phyloP scores from a whole-genome alignment of 2,797 vertebrate genomes.

The Tenualosa ilisha region DNA sequence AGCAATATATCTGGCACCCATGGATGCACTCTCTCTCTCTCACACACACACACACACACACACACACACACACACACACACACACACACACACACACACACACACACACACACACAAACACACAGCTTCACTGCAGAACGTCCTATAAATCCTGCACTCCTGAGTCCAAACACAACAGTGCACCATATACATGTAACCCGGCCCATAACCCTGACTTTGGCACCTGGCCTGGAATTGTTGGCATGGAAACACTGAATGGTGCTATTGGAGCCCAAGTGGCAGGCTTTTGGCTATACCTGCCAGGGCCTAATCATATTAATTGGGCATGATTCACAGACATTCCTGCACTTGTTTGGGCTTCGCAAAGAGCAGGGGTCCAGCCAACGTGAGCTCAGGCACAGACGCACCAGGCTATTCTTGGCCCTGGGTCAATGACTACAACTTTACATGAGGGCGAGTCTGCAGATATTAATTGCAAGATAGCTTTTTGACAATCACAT shows the following conservation, averaged over 20 bases:
- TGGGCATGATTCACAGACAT: slow-evolving; percentile 54
- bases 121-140: background rate
- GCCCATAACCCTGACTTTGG: background rate
- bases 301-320: slow-evolving; percentile 50
- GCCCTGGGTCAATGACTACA: background rate
- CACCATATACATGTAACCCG: background rate
- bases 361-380: slow-evolving; percentile 52
- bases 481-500: background rate
- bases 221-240: background rate
- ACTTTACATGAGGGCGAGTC: background rate
- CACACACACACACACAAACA: background rate
- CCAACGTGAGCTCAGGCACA: slow-evolving; percentile 59
- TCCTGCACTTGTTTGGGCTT: slow-evolving; percentile 58
- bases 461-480: background rate
- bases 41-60: too few species aligned
- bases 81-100: too few species aligned
- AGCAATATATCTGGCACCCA: background rate
- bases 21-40: background rate
- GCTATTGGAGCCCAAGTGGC: background rate
- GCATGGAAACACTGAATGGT: background rate
- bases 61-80: slow-evolving; percentile 6
- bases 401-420: background rate
- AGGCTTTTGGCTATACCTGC: background rate
- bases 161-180: background rate
- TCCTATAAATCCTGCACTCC: background rate